Evolutionary conservation across 2,888 invertebrate species (phyloP), one percentile per base, ranked within the genome.

Genomic region (Cremastinae sp.): DNA sequence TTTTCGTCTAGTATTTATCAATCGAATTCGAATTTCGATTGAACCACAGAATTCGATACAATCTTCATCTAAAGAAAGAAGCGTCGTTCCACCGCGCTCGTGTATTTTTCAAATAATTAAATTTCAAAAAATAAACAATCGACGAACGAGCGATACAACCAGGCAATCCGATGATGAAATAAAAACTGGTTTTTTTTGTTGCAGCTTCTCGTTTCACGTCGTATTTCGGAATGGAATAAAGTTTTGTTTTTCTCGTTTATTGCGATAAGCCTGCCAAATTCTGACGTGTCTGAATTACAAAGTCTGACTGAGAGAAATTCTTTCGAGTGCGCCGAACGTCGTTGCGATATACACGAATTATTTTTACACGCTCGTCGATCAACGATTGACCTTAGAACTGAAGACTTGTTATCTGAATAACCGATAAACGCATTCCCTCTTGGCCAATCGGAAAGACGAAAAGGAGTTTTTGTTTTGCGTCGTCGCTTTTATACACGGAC

Each of bases 351-450:
- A 34, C 10, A 43, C 18, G 36, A 36, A 18, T 51, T 51, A 58
- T 70, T 36, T 70, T 51, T 53, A 38, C 47, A 64, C 41, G 54
- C 20, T 45, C 18, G 10, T 68, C 22, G 45, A 58, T 22, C 56
- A 58, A 12, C 64, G 53, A 53, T 51, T 64, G 74, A 64, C 56
- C 69, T 74, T 69, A 64, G 69, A 58, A 70, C 45, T 47, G 43
- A 51, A 18, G 16, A 38, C 43, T 34, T 9, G 20, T 62, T 70
- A 65, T 74, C 74, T 45, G n/a, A 58, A 64, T 16, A 51, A 64
- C 62, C 43, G 38, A 69, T 64, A 51, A 45, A 66, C 51, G 18
- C 18, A 34, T 10, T 14, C 36, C 4, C 8, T 45, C 36, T 61
- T 28, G 38, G 43, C 41, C 53, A 22, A 36, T 61, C 34, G 34